A percentile compares a stretch with the other conserved stretches of the same genome.
phyloP scores from a whole-genome alignment of 2,113 vertebrate species.

The Oncorhynchus tshawytscha region DNA sequence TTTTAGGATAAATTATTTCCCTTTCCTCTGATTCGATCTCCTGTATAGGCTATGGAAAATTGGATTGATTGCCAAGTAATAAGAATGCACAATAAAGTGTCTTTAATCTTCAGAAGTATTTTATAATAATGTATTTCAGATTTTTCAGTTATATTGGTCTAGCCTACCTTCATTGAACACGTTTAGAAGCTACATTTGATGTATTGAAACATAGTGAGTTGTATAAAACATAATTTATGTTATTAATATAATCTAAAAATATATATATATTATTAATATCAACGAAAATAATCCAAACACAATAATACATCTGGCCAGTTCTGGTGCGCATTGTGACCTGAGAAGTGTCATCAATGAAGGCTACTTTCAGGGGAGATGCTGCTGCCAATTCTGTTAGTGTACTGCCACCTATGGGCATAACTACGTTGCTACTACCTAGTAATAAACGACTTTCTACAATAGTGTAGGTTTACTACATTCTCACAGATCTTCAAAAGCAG shows the following conservation, averaged over 20 bases:
- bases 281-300: too few species aligned
- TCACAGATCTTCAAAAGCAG: too few species aligned
- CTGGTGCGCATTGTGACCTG: conserved; percentile 18
- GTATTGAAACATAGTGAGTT: background rate
- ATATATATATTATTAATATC: too few species aligned
- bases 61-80: background rate
- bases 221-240: background rate
- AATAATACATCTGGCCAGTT: background rate
- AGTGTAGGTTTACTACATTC: too few species aligned
- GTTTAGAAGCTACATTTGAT: too few species aligned
- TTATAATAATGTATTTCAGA: too few species aligned
- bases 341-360: background rate
- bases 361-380: background rate
- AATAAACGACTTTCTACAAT: background rate
- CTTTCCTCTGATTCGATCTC: too few species aligned
- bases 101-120: background rate
- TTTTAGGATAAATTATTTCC: too few species aligned
- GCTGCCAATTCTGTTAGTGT: conserved; percentile 58
- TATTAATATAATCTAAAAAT: background rate
- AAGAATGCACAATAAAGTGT: background rate
- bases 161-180: too few species aligned
- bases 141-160: too few species aligned
- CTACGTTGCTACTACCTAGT: conserved; percentile 16
- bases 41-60: background rate
- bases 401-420: conserved; percentile 76